Evolutionary conservation across 2,113 vertebrate genomes (phyloP), one percentile per base, ranked within the genome.

Genomic region (Megaceryle torquata): DNA sequence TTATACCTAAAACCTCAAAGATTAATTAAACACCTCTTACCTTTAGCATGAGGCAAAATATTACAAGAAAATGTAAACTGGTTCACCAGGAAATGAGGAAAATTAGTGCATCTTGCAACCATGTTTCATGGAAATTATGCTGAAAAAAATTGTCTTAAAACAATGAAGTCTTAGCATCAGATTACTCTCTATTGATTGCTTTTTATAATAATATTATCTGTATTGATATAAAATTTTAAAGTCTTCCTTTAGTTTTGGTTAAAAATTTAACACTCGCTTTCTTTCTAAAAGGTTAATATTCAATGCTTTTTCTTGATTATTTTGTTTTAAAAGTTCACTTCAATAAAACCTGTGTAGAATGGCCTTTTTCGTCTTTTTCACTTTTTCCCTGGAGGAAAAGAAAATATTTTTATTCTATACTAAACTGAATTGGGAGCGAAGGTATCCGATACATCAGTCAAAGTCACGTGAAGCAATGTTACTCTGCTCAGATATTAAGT

Each of bases 291-390:
- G n/a, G 50, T 91, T 82, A 65, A 65, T 48, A 71, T 35, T 64
- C 19, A 64, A 54, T 14, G 25, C 2, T 11, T 37, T 86, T 59
- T 44, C 59, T 56, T 77, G 11, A 64, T 69, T 69, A 35, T 82
- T 87, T 92, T 69, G 5, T 57, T 89, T 74, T 85, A 74, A 82
- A 91, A 92, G 60, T 88, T 95, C 46, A 72, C 37, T 91, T 85
- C 50, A 88, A 11, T 77, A 91, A 96, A 92, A 89, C 25, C 44
- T 67, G 50, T 61, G 41, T 43, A 65, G 11, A 56, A 9, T 69
- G 53, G 10, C 1, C 11, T 11, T 65, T 78, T 93, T 46, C 2
- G 44, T 88, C 1, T 37, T 39, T 70, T 83, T 43, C 2, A 24
- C 3, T 35, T 82, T 72, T 88, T 54, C 80, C 26, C 65, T 25